Evolutionary conservation across 2,113 vertebrate species (phyloP), one percentile per base, ranked within the genome.

Genomic region (Triplophysa siluroides): DNA sequence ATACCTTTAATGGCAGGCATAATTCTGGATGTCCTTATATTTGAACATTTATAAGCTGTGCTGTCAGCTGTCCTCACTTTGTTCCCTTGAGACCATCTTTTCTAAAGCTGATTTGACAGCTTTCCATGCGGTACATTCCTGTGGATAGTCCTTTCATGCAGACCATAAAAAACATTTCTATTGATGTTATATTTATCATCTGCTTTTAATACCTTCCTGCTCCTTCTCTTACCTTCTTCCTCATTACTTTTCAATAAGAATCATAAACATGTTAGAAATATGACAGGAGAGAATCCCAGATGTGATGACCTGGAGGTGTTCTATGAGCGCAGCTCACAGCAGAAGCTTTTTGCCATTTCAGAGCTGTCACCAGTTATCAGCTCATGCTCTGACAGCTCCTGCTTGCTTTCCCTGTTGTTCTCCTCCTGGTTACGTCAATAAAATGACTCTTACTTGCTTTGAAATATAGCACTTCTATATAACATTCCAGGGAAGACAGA

Each of bases 1-100:
- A 91, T 88, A 78, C 86, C 89, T 91, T 92, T 93, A 90, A 92
- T 91, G 91, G 23, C 16, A 54, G 19, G 91, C 91, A 92, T 87
- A 78, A 91, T 92, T 92, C 54, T 38, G 23, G 47, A 79, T 21
- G 18, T 56, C 45, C 67, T 21, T 54, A 38, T 19, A 23, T 75
- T 66, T 71, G 56, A 79, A 76, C 66, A 81, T 74, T 29, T 63
- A 33, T 47, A 26, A 68, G 65, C 85, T 81, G 79, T 7, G 29
- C 9, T 29, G 43, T 50, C 50, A 11, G 14, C 26, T 50, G 64
- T 63, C 65, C 69, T 77, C 23, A 29, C 43, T 69, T 52, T 54
- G 47, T 68, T 78, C 54, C 29, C 13, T 24, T 16, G 16, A 43
- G 73, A 63, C 21, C 78, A 66, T 67, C 23, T 74, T 64, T 66